Base-by-base conservation (phyloP, 2,797 vertebrate genomes). In the Aplochiton taeniatus region DNA sequence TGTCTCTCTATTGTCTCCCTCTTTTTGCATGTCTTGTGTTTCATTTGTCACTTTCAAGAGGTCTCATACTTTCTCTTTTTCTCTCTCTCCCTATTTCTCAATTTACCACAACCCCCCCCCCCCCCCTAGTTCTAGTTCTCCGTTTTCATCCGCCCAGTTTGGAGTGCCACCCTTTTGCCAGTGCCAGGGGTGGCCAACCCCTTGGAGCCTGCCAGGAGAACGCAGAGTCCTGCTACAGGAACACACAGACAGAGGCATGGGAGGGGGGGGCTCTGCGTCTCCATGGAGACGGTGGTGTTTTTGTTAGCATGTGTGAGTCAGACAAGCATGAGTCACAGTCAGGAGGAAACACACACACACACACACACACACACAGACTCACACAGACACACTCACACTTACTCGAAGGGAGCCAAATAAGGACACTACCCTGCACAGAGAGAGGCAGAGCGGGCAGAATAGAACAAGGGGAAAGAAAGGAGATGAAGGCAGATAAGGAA, bases 281-380 rank as follows among this genome's bases (percentile, higher is more conserved):
- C 90, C 82, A 92, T 88, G 87, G 89, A 70, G 86, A 93, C 87
- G 42, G 61, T n/a, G 75, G 73, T 92, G 92, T 93, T 93, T 92
- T 90, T 93, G 91, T 93, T 91, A 91, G 90, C 75, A 74, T 72
- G 76, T 63, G 80, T 93, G 91, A 93, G 91, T 93, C 92, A 93
- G 89, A 90, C 87, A 74, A 88, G 85, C 78, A 84, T 93, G 92
- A 93, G 84, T 93, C 92, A 93, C 85, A 90, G 91, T 93, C 91
- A 93, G 90, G 90, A 92, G 90, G 89, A 91, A 92, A 89, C 85
- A 87, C 88, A 85, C 81, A 85, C 75, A 67, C 83, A 88, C 81
- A 85, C 85, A 84, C 81, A 66, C 81, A 77, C 81, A 64, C 77
- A 81, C 84, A 84, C 83, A 71, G 71, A 82, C 84, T 45, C 60